Percentiles rank a stretch among this genome's conserved stretches.
Evolutionary conservation across 2,113 vertebrate species (phyloP).

Genomic region (Astatotilapia flaviijosephi): DNA sequence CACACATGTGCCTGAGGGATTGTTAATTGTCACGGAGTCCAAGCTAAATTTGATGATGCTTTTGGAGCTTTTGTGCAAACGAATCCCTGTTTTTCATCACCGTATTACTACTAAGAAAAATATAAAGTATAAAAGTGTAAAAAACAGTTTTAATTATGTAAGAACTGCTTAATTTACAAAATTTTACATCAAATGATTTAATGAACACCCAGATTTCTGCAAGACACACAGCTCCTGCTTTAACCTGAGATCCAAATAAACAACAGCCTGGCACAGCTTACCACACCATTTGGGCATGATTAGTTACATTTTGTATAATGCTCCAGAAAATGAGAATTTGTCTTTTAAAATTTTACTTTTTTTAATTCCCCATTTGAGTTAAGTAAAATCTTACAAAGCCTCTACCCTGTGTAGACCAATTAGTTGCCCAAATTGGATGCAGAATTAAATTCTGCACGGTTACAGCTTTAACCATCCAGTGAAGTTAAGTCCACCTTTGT

Average conservation of each 20-base stretch:
- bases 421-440: conserved; percentile 20
- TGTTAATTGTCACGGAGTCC: conserved; percentile 49
- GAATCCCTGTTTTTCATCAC: not conserved
- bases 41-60: conserved; percentile 25
- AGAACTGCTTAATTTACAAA: not conserved
- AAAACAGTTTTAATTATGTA: not conserved
- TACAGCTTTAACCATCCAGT: not conserved
- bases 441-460: not conserved
- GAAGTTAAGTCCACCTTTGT: conserved; percentile 19
- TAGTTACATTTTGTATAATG: conserved; percentile 32
- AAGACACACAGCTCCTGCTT: not conserved
- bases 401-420: conserved; percentile 7
- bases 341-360: not conserved
- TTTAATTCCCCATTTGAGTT: not conserved
- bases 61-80: not conserved
- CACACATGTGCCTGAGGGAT: conserved; percentile 31
- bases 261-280: not conserved
- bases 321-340: not conserved
- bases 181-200: not conserved
- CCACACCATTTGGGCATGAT: conserved; percentile 6
- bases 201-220: not conserved
- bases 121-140: not conserved
- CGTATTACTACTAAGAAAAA: not conserved
- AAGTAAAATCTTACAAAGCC: not conserved
- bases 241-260: not conserved